A percentile compares a stretch with the other conserved stretches of the same genome.
These are phyloP conservation scores for Suncus etruscus DNA, from an alignment of 2,113 vertebrate species.

Conservation along the genomic window DNA sequence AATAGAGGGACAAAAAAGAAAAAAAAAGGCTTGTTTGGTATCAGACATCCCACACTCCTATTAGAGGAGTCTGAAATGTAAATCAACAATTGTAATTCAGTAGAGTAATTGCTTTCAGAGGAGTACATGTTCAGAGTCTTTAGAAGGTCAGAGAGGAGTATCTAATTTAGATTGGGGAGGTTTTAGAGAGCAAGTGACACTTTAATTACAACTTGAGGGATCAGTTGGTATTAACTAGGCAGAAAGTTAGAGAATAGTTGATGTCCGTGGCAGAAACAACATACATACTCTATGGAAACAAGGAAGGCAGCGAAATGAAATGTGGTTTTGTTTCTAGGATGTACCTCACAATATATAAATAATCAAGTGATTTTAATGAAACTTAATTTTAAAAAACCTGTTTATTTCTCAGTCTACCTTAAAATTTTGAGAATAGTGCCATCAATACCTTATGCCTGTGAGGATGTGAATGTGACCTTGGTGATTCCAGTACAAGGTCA, in stretches of 20 bases:
- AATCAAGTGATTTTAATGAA: neutral
- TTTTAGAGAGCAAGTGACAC: constrained; percentile 71
- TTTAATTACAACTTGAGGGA: constrained; percentile 79
- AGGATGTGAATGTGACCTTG: neutral
- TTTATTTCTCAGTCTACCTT: neutral
- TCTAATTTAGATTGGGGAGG: constrained; percentile 74
- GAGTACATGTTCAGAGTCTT: constrained; percentile 53
- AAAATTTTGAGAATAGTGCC: neutral
- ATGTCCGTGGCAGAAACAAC: neutral
- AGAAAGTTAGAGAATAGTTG: constrained; percentile 40
- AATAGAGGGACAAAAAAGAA: constrained; percentile 11
- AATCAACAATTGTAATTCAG: constrained; percentile 69
- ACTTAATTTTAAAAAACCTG: neutral
- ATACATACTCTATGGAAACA: neutral
- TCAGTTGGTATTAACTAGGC: constrained; percentile 68
- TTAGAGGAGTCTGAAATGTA: constrained; percentile 47
- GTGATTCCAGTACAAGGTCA: too few species aligned
- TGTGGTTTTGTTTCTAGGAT: accelerated
- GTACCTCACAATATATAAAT: neutral
- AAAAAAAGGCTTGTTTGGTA: neutral
- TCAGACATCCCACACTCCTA: neutral
- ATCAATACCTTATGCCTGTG: neutral
- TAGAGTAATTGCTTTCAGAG: constrained; percentile 71
- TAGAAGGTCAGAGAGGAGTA: constrained; percentile 76
- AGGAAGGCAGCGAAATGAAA: neutral